Evolutionary conservation across 1,140 invertebrate species (phyloP).

Genomic region (Drosophila athabasca): DNA sequence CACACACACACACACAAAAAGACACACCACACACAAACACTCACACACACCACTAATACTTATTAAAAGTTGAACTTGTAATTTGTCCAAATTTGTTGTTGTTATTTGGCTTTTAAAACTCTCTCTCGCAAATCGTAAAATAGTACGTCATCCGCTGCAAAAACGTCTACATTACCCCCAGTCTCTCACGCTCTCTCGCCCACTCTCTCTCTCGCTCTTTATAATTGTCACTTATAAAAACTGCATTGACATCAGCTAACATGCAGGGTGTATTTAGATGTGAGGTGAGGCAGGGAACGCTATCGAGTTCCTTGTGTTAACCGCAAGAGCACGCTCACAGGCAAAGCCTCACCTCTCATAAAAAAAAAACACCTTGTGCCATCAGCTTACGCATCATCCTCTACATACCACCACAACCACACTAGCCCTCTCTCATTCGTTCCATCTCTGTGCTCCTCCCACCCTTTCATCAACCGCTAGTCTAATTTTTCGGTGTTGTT

Average conservation of each 20-base stretch:
- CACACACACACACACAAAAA: slow-evolving; percentile 17
- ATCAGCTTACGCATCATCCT: slow-evolving; percentile 11
- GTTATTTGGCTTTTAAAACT: slow-evolving; percentile 32
- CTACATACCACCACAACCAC: slow-evolving; percentile 11
- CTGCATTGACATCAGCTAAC: too few species aligned
- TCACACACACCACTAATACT: slow-evolving; percentile 16
- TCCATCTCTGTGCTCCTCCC: slow-evolving; percentile 24
- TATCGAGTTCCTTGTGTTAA: too few species aligned
- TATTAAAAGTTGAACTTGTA: slow-evolving; percentile 35
- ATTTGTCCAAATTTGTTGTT: slow-evolving; percentile 46
- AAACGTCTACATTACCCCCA: neutral
- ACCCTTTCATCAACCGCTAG: slow-evolving; percentile 46
- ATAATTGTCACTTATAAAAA: too few species aligned
- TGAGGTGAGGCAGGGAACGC: too few species aligned
- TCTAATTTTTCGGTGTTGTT: slow-evolving; percentile 68
- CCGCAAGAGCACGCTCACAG: too few species aligned
- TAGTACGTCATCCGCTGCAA: slow-evolving; percentile 2
- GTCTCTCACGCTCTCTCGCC: too few species aligned
- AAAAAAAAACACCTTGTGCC: neutral
- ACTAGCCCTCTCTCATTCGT: slow-evolving; percentile 15
- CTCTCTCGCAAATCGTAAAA: slow-evolving; percentile 36
- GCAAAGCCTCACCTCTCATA: too few species aligned
- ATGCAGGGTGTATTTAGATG: too few species aligned
- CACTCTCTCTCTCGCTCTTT: too few species aligned
- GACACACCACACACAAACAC: slow-evolving; percentile 11